These are phyloP conservation scores for Microvelia longipes DNA, from an alignment of 1,140 invertebrate genomes.

Conservation along the genomic window DNA sequence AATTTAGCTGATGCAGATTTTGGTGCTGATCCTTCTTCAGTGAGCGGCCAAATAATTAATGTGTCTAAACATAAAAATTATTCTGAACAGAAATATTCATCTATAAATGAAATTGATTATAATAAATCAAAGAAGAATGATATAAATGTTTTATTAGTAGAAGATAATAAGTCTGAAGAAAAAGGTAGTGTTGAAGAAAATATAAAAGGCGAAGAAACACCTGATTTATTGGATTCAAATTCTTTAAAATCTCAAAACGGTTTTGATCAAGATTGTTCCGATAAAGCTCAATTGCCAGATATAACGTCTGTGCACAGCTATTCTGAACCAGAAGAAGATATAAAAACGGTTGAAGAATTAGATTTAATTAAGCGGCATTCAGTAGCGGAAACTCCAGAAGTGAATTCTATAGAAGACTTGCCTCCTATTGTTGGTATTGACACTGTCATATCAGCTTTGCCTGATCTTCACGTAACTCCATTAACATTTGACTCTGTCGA, in stretches of 20 bases:
- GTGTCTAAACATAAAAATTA: background rate
- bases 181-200: background rate
- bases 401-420: background rate
- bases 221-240: constrained; percentile 17
- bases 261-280: background rate
- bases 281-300: constrained; percentile 13
- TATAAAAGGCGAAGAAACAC: constrained; percentile 9
- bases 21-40: constrained; percentile 18
- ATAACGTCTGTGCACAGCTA: constrained; percentile 12
- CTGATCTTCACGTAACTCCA: constrained; percentile 12
- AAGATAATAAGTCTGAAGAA: constrained; percentile 6
- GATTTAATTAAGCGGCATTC: constrained; percentile 13
- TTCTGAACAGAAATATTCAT: background rate
- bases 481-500: constrained; percentile 31
- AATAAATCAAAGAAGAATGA: too few species aligned
- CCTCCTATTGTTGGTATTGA: constrained; percentile 11
- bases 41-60: background rate
- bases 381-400: background rate
- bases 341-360: constrained; percentile 1
- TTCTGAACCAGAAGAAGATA: background rate
- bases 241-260: constrained; percentile 2
- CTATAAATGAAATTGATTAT: background rate
- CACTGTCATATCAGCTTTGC: constrained; percentile 4
- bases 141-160: background rate
- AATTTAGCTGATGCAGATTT: constrained; percentile 28